phyloP scores from a whole-genome alignment of 2,113 vertebrate species.

The Bagarius yarrelli region DNA sequence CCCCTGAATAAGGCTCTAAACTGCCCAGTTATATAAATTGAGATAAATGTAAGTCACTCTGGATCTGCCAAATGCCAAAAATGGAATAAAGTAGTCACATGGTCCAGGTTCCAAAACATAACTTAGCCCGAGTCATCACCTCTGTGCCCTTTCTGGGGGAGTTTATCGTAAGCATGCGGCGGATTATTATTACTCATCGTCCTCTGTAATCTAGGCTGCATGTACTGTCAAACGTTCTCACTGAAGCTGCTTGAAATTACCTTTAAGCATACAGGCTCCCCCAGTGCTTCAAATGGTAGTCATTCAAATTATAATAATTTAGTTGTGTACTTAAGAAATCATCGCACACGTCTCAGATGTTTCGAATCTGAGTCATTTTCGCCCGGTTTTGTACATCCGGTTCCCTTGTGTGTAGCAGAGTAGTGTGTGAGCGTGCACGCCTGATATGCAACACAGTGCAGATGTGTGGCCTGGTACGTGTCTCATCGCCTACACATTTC shows the following conservation, averaged over 20 bases:
- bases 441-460: conserved; percentile 32
- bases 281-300: background rate
- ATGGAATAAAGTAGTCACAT: background rate
- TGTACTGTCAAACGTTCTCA: background rate
- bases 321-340: background rate
- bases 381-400: background rate
- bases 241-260: background rate
- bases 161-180: background rate
- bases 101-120: background rate
- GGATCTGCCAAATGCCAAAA: no score
- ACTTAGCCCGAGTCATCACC: background rate
- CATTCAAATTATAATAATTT: background rate
- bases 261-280: background rate
- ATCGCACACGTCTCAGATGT: background rate
- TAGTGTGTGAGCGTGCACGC: conserved; percentile 19
- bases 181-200: background rate
- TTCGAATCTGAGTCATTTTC: background rate
- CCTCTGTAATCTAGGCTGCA: background rate
- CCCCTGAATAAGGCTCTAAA: no score
- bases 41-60: no score
- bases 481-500: conserved; percentile 31
- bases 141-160: background rate
- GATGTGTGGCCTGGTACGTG: background rate
- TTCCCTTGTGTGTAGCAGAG: background rate
- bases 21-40: no score